A percentile compares a stretch with the other conserved stretches of the same genome.
Evolutionary conservation across 2,797 vertebrate species (phyloP).

Genomic region (Cichlasoma orientale): DNA sequence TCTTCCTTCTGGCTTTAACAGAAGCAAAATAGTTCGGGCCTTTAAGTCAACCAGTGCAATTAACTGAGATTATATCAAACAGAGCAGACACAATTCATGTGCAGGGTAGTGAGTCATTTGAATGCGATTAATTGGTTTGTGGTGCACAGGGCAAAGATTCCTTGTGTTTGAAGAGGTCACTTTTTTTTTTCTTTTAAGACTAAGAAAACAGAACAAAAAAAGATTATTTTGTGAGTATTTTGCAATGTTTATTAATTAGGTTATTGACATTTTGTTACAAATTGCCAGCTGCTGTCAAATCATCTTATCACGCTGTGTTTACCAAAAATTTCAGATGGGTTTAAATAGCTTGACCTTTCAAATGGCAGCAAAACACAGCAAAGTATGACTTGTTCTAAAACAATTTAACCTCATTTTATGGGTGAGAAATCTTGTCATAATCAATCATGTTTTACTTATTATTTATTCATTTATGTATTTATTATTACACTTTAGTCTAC

Average conservation of each 20-base stretch:
- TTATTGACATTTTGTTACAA: neutral
- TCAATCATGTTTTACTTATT: neutral
- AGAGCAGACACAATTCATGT: conserved; percentile 48
- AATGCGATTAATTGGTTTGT: conserved; percentile 60
- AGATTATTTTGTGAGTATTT: neutral
- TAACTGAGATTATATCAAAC: conserved; percentile 72
- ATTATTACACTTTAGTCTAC: neutral
- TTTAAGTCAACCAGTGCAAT: conserved; percentile 64
- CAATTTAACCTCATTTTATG: neutral
- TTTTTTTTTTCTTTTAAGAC: neutral
- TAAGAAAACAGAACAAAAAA: neutral
- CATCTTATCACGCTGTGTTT: neutral
- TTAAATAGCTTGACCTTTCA: conserved; percentile 1
- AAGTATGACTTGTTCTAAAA: neutral
- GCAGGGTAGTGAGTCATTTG: conserved; percentile 44
- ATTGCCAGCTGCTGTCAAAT: neutral
- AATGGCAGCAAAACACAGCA: neutral
- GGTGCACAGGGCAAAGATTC: conserved; percentile 45
- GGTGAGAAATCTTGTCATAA: neutral
- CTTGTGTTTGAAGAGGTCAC: conserved; percentile 28
- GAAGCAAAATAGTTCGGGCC: conserved; percentile 44
- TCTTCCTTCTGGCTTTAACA: conserved; percentile 60
- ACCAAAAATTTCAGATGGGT: neutral
- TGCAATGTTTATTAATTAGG: neutral
- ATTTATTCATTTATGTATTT: neutral